Percentiles rank a stretch among this genome's conserved stretches.
Conservation (phyloP, 2,797 vertebrate genomes). For the Pteropus rufus region DNA sequence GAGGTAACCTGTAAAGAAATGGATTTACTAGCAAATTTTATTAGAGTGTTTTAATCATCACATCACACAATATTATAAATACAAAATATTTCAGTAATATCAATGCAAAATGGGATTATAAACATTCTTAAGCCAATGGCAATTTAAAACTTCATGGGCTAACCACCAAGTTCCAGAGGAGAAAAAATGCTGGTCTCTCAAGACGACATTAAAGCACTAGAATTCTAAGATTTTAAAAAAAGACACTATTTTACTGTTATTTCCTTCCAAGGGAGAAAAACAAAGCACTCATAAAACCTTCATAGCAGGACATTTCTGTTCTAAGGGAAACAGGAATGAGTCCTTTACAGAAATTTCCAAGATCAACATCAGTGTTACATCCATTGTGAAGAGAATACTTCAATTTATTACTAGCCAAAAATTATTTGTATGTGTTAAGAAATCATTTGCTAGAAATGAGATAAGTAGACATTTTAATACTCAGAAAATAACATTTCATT, state of each 20-base stretch:
- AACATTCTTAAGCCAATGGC: not conserved
- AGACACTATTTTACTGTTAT: not conserved
- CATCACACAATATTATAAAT: not conserved
- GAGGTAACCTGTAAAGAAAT: not conserved
- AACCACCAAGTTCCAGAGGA: not conserved
- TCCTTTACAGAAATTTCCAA: not conserved
- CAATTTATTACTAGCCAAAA: not conserved
- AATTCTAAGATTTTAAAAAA: not conserved
- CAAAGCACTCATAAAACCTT: not conserved
- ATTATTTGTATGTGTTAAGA: not conserved
- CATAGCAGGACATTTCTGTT: not conserved
- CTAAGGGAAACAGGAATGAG: not conserved
- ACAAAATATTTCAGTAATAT: not conserved
- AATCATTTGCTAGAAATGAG: not conserved
- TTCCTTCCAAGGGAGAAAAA: not conserved
- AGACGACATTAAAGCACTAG: not conserved
- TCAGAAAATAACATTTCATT: conserved; percentile 1
- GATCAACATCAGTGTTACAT: not conserved
- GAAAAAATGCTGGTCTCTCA: not conserved
- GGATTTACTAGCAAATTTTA: not conserved
- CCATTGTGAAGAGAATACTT: not conserved
- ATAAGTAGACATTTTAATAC: not conserved
- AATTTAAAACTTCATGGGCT: not conserved
- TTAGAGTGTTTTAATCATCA: not conserved
- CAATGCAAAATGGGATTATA: not conserved